Evolutionary conservation across 2,888 invertebrate species (phyloP).

Genomic region (Griposia aprilina): DNA sequence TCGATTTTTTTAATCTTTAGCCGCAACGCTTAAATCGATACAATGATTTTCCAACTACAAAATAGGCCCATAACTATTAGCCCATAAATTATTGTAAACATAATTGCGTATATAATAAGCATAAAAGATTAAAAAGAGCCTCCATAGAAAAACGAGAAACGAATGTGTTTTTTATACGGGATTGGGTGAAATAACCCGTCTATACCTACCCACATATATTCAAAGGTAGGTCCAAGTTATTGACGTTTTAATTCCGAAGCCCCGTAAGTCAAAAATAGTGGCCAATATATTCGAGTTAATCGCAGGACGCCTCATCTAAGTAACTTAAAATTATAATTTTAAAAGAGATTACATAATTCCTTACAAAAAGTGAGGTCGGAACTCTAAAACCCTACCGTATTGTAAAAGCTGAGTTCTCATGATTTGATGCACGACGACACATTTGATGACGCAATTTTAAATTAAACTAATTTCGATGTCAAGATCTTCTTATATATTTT

Average conservation of each 20-base stretch:
- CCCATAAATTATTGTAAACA: constrained; percentile 56
- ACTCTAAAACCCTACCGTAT: constrained; percentile 22
- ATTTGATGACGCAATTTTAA: constrained; percentile 46
- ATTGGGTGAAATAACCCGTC: constrained; percentile 44
- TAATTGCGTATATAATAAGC: constrained; percentile 56
- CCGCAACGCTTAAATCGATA: constrained; percentile 37
- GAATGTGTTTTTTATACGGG: constrained; percentile 55
- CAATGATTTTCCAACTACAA: constrained; percentile 27
- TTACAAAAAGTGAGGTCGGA: constrained; percentile 27
- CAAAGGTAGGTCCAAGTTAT: constrained; percentile 39
- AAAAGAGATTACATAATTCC: constrained; percentile 43
- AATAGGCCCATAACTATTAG: constrained; percentile 38
- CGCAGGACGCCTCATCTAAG: constrained; percentile 42
- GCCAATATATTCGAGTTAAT: constrained; percentile 54
- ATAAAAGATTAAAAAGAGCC: constrained; percentile 48
- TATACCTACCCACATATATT: constrained; percentile 35
- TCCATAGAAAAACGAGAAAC: constrained; percentile 40
- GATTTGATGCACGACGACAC: too few species aligned
- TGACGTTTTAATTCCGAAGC: constrained; percentile 58
- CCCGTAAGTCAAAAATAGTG: constrained; percentile 59
- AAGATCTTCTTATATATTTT: constrained; percentile 19
- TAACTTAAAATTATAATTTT: constrained; percentile 50
- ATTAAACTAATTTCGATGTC: constrained; percentile 26
- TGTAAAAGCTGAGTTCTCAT: constrained; percentile 25
- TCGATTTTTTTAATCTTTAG: constrained; percentile 36